Percentiles rank a stretch among this genome's conserved stretches.
These are phyloP conservation scores for Lytechinus variegatus DNA, from an alignment of 35 echinoderm and acorn worm species.

Conservation along the genomic window DNA sequence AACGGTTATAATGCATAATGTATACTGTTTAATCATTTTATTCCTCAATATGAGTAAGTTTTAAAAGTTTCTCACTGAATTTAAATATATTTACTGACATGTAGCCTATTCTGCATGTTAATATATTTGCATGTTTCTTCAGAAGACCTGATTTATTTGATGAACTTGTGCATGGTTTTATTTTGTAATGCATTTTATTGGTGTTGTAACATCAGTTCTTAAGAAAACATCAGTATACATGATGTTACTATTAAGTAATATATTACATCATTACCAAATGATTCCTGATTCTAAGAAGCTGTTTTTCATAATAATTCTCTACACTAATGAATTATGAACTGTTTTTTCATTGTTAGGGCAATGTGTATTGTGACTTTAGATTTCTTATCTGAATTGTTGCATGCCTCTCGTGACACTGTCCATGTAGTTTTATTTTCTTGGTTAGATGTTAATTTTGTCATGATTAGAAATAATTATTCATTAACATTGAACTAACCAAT, in stretches of 20 bases:
- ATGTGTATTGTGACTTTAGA: not conserved
- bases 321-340: not conserved
- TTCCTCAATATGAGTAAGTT: not conserved
- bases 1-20: not conserved
- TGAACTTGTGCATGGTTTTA: not conserved
- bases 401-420: not conserved
- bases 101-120: not conserved
- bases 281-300: not conserved
- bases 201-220: not conserved
- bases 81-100: not conserved
- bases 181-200: not conserved
- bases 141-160: not conserved
- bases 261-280: not conserved
- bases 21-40: not conserved
- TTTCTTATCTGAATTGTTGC: not conserved
- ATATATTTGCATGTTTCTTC: not conserved
- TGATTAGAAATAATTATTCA: not conserved
- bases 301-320: not conserved
- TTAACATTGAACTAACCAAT: slow-evolving; percentile 5
- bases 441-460: not conserved
- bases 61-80: not conserved
- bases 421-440: not conserved
- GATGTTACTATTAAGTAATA: too few species aligned
- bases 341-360: not conserved
- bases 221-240: too few species aligned